Conservation (phyloP, 1,140 invertebrate genomes). For the Drosophila murphyi region DNA sequence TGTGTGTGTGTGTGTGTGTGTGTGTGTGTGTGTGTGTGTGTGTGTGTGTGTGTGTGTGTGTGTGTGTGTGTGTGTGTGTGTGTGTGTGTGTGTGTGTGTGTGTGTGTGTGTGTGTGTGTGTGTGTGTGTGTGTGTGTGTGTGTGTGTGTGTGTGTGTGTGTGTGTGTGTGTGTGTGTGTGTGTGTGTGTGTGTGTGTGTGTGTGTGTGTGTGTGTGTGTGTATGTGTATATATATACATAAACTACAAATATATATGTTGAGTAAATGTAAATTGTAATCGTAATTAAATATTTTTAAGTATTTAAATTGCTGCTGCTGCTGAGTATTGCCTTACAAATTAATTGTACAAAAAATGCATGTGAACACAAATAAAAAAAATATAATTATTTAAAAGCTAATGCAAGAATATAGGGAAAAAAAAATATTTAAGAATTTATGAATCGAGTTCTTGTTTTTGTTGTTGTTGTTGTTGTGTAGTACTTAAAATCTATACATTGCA, state of each 20-base stretch:
- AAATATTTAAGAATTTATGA: conserved; percentile 7
- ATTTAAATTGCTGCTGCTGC: conserved; percentile 8
- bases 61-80: conserved; percentile 9
- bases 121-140: conserved; percentile 9
- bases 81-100: conserved; percentile 17
- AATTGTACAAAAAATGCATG: conserved; percentile 24
- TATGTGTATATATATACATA: conserved; percentile 41
- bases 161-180: conserved; percentile 12
- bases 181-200: conserved; percentile 7
- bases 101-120: conserved; percentile 12
- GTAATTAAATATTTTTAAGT: conserved; percentile 15
- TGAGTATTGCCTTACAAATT: conserved; percentile 45
- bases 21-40: conserved; percentile 17
- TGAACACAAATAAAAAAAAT: conserved; percentile 17
- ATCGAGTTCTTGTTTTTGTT: conserved; percentile 14
- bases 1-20: conserved; percentile 9
- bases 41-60: conserved; percentile 12
- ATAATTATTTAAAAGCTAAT: not conserved
- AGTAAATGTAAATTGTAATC: conserved; percentile 1
- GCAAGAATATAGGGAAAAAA: conserved; percentile 1
- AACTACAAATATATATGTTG: not conserved
- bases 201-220: not conserved
- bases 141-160: conserved; percentile 17
- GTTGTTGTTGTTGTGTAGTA: conserved; percentile 7
- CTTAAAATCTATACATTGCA: not conserved